These are phyloP conservation scores for Cheiracanthium punctorium DNA, from an alignment of 2,888 invertebrate species.

Conservation along the genomic window DNA sequence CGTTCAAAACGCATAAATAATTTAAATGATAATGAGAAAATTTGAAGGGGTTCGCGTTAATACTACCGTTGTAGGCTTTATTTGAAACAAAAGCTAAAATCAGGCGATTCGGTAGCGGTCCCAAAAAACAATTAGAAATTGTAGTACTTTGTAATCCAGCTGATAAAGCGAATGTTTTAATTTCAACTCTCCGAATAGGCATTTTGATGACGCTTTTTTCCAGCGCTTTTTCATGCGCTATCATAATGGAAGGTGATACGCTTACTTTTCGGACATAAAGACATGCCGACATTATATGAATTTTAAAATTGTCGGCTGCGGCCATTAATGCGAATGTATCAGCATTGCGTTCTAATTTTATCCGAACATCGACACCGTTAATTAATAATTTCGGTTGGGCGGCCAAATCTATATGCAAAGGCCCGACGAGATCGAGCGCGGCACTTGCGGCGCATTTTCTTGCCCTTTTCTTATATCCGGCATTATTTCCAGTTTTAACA, in stretches of 20 bases:
- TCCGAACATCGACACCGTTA: conserved; percentile 21
- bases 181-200: too few species aligned
- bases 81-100: conserved; percentile 32
- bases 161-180: conserved; percentile 21
- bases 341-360: conserved; percentile 19
- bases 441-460: background rate
- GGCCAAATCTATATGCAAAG: conserved; percentile 26
- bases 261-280: too few species aligned
- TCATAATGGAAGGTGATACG: too few species aligned
- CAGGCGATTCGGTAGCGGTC: conserved; percentile 6
- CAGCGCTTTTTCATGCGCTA: too few species aligned
- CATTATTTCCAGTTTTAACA: too few species aligned
- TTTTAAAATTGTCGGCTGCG: too few species aligned
- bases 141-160: background rate
- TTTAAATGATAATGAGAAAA: conserved; percentile 23
- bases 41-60: conserved; percentile 31
- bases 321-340: too few species aligned
- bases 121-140: conserved; percentile 34
- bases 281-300: too few species aligned
- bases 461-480: too few species aligned
- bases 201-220: too few species aligned
- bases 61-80: conserved; percentile 33
- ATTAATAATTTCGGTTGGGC: conserved; percentile 23
- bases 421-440: conserved; percentile 7
- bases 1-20: conserved; percentile 19